Evolutionary conservation across 2,888 invertebrate species (phyloP).

Genomic region (Mimas tiliae): DNA sequence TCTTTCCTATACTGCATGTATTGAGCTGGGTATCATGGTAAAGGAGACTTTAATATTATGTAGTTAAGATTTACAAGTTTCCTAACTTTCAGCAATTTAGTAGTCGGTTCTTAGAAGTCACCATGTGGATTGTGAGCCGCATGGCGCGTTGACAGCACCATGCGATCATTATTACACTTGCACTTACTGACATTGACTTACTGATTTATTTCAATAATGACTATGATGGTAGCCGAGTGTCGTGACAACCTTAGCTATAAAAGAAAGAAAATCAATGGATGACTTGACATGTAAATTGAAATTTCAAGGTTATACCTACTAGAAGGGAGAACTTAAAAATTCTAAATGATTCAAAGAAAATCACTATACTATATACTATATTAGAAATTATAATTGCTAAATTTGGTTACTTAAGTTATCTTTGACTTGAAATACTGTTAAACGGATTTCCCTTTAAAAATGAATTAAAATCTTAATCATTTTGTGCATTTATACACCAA

Average conservation of each 20-base stretch:
- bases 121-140: conserved; percentile 74
- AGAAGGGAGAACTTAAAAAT: background rate
- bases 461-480: too few species aligned
- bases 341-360: background rate
- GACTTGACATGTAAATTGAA: background rate
- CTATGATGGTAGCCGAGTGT: conserved; percentile 36
- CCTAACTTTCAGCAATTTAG: conserved; percentile 1
- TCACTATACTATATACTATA: too few species aligned
- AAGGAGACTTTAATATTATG: conserved; percentile 40
- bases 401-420: background rate
- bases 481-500: too few species aligned
- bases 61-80: conserved; percentile 7
- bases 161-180: conserved; percentile 54
- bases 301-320: conserved; percentile 6
- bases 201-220: conserved; percentile 57
- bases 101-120: conserved; percentile 57
- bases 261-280: conserved; percentile 33
- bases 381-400: background rate
- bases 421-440: background rate
- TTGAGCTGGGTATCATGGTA: conserved; percentile 31
- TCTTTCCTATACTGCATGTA: conserved; percentile 35
- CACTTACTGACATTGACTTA: conserved; percentile 65
- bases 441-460: too few species aligned
- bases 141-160: conserved; percentile 76
- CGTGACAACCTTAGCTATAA: conserved; percentile 35